Evolutionary conservation across 2,797 vertebrate species (phyloP).

Genomic region (Pristis pectinata): DNA sequence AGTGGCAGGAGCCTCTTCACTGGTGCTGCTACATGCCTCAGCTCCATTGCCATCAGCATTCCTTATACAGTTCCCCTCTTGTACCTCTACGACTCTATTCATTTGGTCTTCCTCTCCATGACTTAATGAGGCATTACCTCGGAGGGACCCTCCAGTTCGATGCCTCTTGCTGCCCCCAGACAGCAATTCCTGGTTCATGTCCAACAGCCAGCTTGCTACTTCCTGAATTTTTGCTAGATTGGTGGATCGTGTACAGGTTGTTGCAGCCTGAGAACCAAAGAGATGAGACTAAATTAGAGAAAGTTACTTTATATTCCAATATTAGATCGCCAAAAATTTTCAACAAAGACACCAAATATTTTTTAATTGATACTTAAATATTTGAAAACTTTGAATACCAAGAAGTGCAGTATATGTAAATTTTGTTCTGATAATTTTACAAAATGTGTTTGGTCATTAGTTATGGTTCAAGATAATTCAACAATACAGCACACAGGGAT

Average conservation of each 20-base stretch:
- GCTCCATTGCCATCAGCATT: constrained; percentile 55
- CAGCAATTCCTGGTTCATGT: constrained; percentile 99
- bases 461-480: background rate
- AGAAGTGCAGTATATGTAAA: background rate
- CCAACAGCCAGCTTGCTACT: constrained; percentile 99
- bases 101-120: constrained; percentile 80
- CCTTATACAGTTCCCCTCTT: constrained; percentile 70
- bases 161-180: constrained; percentile 98
- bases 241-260: constrained; percentile 93
- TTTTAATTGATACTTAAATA: background rate
- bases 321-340: constrained; percentile 44
- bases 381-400: background rate
- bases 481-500: background rate
- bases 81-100: constrained; percentile 84
- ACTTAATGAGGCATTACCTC: constrained; percentile 91
- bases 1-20: constrained; percentile 66
- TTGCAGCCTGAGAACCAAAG: constrained; percentile 79
- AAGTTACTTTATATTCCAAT: constrained; percentile 24
- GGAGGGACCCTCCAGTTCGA: constrained; percentile 77
- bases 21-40: constrained; percentile 49
- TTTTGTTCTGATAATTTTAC: background rate
- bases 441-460: background rate
- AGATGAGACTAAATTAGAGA: constrained; percentile 40
- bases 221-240: constrained; percentile 99
- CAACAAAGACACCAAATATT: background rate